Evolutionary conservation across 2,888 invertebrate species (phyloP).

Genomic region (Xylota sylvarum): DNA sequence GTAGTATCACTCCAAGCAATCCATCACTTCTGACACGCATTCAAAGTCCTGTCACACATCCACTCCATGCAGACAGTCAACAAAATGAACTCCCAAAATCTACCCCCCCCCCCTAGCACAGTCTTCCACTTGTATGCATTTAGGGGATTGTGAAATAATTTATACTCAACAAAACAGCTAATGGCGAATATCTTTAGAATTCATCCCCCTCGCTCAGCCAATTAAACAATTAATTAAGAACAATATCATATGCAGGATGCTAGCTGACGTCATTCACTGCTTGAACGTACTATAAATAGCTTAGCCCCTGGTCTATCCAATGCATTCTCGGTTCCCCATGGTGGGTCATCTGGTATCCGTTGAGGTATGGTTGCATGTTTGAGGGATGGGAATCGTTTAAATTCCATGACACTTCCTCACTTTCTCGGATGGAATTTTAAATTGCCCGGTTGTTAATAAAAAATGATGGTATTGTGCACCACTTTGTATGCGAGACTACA

Average conservation of each 20-base stretch:
- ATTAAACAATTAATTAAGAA: constrained; percentile 39
- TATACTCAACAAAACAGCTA: constrained; percentile 1
- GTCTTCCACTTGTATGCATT: background rate
- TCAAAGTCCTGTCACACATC: constrained; percentile 8
- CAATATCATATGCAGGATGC: constrained; percentile 11
- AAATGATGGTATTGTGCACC: background rate
- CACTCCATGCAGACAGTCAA: background rate
- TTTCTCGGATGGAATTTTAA: constrained; percentile 1
- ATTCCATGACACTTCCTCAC: constrained; percentile 24
- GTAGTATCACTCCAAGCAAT: background rate
- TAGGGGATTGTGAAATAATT: constrained; percentile 1
- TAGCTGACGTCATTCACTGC: constrained; percentile 11
- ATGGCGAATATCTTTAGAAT: no score
- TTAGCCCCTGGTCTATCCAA: background rate
- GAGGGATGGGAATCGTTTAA: constrained; percentile 1
- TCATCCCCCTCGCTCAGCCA: background rate
- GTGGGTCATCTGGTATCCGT: background rate
- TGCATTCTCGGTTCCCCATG: background rate
- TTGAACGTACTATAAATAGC: constrained; percentile 11
- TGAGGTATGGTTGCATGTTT: constrained; percentile 6
- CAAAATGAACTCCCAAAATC: background rate
- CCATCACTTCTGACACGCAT: background rate
- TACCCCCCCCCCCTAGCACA: background rate
- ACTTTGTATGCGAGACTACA: background rate
- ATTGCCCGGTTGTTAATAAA: constrained; percentile 20